These are phyloP conservation scores for Diorhabda carinulata DNA, from an alignment of 1,140 invertebrate species.

Conservation along the genomic window DNA sequence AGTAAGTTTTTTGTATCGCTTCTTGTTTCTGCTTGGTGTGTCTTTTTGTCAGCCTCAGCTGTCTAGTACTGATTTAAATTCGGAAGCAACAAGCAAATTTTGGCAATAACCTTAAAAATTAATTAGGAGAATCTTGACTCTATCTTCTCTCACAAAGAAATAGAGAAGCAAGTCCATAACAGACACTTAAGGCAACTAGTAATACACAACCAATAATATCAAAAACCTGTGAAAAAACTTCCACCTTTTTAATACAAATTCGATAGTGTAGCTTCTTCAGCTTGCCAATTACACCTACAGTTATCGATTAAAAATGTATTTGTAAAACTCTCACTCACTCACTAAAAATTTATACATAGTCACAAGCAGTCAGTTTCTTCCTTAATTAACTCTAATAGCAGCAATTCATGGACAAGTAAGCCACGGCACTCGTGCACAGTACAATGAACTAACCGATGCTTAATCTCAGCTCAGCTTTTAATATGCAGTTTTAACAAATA, in stretches of 20 bases:
- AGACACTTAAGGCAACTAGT: too few species aligned
- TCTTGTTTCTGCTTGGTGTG: conserved; percentile 38
- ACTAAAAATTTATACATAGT: conserved; percentile 11
- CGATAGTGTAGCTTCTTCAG: neutral
- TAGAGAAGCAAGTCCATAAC: too few species aligned
- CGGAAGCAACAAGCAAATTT: conserved; percentile 7
- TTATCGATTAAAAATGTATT: neutral
- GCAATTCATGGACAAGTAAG: conserved; percentile 38
- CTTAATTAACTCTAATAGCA: conserved; percentile 25
- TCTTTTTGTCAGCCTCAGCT: conserved; percentile 18
- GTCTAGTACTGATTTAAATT: conserved; percentile 1
- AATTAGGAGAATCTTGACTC: conserved; percentile 24
- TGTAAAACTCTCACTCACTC: neutral
- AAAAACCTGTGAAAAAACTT: too few species aligned
- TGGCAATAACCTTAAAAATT: conserved; percentile 21
- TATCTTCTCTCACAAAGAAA: conserved; percentile 13
- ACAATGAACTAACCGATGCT: conserved; percentile 48
- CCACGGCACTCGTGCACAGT: conserved; percentile 47
- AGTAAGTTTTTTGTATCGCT: conserved; percentile 68
- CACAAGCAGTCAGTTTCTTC: conserved; percentile 9
- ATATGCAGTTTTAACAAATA: conserved; percentile 46
- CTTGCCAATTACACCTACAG: conserved; percentile 3
- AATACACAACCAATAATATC: too few species aligned
- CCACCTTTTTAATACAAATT: neutral
- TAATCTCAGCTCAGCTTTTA: conserved; percentile 50